Base-by-base conservation (phyloP, 2,888 invertebrate genomes). In the Melipona bicolor region DNA sequence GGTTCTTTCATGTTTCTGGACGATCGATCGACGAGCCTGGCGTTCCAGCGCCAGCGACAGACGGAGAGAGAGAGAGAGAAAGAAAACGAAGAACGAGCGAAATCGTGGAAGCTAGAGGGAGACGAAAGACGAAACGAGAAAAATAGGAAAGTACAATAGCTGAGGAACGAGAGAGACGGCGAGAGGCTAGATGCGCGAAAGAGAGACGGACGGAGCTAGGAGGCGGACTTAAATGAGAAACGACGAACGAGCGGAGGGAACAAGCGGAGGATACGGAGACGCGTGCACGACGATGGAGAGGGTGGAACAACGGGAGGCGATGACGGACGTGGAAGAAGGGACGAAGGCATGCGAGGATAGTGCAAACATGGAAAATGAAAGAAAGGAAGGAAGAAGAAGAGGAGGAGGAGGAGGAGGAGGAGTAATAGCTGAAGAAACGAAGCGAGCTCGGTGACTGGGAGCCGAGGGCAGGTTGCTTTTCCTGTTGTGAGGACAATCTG, bases 401-500 rank as follows among this genome's bases (percentile, higher is more conserved):
- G 15, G 9, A 11, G 9, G 43, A 43, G 9, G 36, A 36, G 32
- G n/a, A n/a, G n/a, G 36, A 75, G 78, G 13, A 32, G 21, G 17
- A 64, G 75, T 68, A 69, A 76, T 77, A 71, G 76, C 65, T 52
- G 9, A 74, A 73, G 79, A 59, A 65, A 77, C 11, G 84, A 81
- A 77, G 78, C 67, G 81, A 77, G 73, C 64, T 77, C 65, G 74
- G 64, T 36, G 79, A 69, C 21, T 49, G 73, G n/a, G 43, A 81
- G 81, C 62, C 68, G 81, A 84, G 84, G 79, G 82, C 88, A 83
- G 87, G 85, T 88, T 83, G 84, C 81, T 88, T 91, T 91, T 89
- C 88, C 92, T 91, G 91, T 91, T 89, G 89, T 88, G 90, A 91
- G 91, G 90, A 93, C 91, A 92, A 93, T 93, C 93, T 93, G 91